Percentiles rank a stretch among this genome's conserved stretches.
Evolutionary conservation across 2,888 invertebrate genomes (phyloP).

Genomic region (Vandiemenella viatica): DNA sequence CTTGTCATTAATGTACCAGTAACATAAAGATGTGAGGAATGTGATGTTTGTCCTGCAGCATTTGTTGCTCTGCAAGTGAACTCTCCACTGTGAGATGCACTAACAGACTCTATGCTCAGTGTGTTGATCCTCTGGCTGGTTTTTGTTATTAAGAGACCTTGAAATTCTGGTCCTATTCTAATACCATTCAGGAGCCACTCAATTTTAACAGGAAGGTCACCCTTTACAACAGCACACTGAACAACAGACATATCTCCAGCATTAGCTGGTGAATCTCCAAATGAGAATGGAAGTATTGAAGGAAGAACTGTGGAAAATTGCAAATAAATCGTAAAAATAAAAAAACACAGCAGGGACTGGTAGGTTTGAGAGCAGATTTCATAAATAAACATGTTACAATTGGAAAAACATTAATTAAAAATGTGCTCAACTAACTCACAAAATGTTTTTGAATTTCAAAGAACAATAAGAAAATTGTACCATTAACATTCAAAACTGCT

Average conservation of each 20-base stretch:
- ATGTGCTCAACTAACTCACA: not conserved
- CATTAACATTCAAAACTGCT: conserved; percentile 37
- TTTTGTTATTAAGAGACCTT: conserved; percentile 24
- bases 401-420: not conserved
- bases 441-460: not conserved
- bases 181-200: conserved; percentile 53
- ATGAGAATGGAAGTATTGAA: conserved; percentile 30
- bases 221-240: conserved; percentile 45
- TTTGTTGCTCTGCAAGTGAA: conserved; percentile 59
- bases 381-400: not conserved
- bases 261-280: conserved; percentile 52
- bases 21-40: conserved; percentile 48
- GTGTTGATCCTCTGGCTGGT: conserved; percentile 36
- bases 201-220: conserved; percentile 63
- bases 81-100: conserved; percentile 54
- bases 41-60: conserved; percentile 48
- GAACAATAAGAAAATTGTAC: conserved; percentile 23
- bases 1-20: no score
- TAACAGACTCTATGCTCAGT: conserved; percentile 56
- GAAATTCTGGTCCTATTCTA: conserved; percentile 36
- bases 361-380: not conserved
- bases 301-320: not conserved
- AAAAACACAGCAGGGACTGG: no score
- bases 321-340: no score
- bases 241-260: conserved; percentile 59